A percentile compares a stretch with the other conserved stretches of the same genome.
Evolutionary conservation across 1,140 invertebrate genomes (phyloP).

Genomic region (Eupristina koningsbergeri): DNA sequence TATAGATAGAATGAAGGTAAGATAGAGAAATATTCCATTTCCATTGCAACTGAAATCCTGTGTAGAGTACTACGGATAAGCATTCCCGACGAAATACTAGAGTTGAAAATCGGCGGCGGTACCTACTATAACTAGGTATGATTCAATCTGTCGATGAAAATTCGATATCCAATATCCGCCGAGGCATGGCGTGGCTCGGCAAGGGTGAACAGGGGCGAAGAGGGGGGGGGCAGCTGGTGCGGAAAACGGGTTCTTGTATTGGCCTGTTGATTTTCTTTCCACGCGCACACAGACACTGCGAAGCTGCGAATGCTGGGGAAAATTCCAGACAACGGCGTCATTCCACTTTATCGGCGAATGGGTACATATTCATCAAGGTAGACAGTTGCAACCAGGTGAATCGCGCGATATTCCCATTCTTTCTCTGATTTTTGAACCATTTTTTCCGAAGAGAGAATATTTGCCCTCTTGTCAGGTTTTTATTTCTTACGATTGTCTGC

Average conservation of each 20-base stretch:
- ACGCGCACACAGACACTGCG: too few relatives aligned
- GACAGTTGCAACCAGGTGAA: too few relatives aligned
- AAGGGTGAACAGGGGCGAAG: too few relatives aligned
- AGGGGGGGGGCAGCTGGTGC: not conserved
- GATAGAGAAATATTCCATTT: slow-evolving; percentile 31
- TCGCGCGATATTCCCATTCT: not conserved
- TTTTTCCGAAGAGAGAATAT: too few relatives aligned
- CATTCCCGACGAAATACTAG: not conserved
- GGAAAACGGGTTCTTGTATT: not conserved
- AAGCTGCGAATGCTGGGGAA: not conserved
- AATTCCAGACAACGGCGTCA: not conserved
- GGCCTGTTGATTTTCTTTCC: not conserved
- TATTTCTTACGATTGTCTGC: too few relatives aligned
- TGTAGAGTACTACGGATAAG: not conserved
- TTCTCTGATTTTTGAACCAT: not conserved
- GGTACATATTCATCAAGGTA: too few relatives aligned
- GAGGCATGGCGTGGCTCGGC: too few relatives aligned
- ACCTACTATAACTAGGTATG: slow-evolving; percentile 29
- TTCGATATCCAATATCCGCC: slow-evolving; percentile 47
- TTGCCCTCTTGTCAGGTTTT: too few relatives aligned
- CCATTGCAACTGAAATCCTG: not conserved
- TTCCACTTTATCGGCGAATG: too few relatives aligned
- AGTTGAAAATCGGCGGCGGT: not conserved
- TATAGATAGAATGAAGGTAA: not conserved
- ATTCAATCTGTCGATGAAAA: slow-evolving; percentile 45